Percentiles rank a stretch among this genome's conserved stretches.
Evolutionary conservation across 1,140 invertebrate species (phyloP).

Genomic region (Pentalonia nigronervosa): DNA sequence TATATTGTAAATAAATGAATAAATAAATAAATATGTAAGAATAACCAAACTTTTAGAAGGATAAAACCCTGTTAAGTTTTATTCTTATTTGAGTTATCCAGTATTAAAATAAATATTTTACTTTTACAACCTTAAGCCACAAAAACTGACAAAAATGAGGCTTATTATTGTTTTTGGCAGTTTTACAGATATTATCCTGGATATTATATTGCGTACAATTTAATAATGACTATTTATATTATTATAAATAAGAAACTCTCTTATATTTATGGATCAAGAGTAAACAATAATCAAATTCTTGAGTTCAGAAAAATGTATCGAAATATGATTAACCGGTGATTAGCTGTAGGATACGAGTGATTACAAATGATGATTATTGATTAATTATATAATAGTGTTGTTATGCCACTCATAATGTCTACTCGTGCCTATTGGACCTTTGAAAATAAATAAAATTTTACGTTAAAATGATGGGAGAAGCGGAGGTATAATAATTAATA

Average conservation of each 20-base stretch:
- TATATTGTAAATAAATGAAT: no score
- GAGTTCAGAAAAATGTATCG: not conserved
- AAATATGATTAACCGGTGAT: not conserved
- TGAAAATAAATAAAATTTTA: not conserved
- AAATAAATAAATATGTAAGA: no score
- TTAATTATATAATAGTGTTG: not conserved
- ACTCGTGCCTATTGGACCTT: not conserved
- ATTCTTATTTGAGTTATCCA: not conserved
- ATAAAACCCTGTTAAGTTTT: not conserved
- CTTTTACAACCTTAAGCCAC: not conserved
- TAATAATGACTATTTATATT: not conserved
- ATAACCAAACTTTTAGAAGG: no score
- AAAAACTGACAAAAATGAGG: not conserved
- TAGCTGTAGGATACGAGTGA: not conserved
- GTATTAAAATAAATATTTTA: not conserved
- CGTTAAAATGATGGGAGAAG: not conserved
- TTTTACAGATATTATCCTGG: not conserved
- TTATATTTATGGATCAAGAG: not conserved
- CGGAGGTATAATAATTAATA: not conserved
- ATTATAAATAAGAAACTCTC: not conserved
- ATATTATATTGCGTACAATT: not conserved
- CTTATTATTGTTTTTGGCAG: not conserved
- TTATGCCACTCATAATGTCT: not conserved
- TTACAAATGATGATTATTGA: not conserved
- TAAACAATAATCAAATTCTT: not conserved